Evolutionary conservation across 2,888 invertebrate species (phyloP).

Genomic region (Phymatocera aterrima): DNA sequence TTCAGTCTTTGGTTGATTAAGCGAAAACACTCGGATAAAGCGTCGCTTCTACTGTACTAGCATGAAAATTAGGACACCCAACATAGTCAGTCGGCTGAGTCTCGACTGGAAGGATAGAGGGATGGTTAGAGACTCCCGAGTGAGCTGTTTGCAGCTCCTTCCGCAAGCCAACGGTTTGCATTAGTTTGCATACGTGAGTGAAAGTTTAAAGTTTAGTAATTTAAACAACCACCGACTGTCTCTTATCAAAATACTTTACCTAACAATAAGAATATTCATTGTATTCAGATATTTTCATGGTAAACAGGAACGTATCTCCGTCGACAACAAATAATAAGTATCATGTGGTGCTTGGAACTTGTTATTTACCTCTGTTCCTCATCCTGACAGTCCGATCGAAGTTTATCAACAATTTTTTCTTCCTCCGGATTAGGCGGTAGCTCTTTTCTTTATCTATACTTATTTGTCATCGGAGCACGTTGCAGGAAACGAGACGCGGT

Average conservation of each 20-base stretch:
- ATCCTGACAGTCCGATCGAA: slow-evolving; percentile 41
- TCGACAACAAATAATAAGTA: slow-evolving; percentile 38
- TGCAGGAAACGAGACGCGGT: neutral
- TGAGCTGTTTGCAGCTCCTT: slow-evolving; percentile 70
- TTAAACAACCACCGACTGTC: slow-evolving; percentile 63
- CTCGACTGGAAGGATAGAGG: slow-evolving; percentile 46
- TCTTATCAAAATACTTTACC: slow-evolving; percentile 56
- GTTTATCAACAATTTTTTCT: slow-evolving; percentile 24
- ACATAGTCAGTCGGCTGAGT: slow-evolving; percentile 52
- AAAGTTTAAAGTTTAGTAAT: slow-evolving; percentile 70
- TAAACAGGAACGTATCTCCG: neutral
- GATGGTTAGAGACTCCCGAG: slow-evolving; percentile 60
- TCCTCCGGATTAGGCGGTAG: neutral
- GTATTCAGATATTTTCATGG: slow-evolving; percentile 4
- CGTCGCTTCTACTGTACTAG: slow-evolving; percentile 45
- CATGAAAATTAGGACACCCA: slow-evolving; percentile 61
- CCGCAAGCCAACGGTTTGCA: slow-evolving; percentile 67
- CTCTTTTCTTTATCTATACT: neutral
- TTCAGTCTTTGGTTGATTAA: slow-evolving; percentile 60
- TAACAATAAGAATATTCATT: slow-evolving; percentile 43
- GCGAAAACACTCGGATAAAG: slow-evolving; percentile 61
- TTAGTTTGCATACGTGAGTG: slow-evolving; percentile 70
- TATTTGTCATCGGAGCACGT: slow-evolving; percentile 4
- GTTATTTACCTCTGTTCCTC: neutral
- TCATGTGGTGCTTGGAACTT: slow-evolving; percentile 50